Base-by-base conservation (phyloP, 2,888 invertebrate species). In the Chaetoderma sp. region DNA sequence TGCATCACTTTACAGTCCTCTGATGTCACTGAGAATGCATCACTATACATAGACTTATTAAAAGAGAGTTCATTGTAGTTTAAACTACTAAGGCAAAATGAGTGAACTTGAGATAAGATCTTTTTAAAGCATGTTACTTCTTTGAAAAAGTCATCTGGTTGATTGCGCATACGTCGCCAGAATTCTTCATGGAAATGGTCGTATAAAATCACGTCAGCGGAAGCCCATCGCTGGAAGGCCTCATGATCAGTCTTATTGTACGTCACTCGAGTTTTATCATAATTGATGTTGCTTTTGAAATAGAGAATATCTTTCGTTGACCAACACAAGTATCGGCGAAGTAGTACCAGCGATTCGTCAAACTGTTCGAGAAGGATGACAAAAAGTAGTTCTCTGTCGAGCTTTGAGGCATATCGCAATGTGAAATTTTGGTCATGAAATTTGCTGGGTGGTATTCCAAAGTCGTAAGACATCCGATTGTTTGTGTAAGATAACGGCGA, bases 341-440 rank as follows among this genome's bases (percentile, higher is more conserved):
- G 25, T n/a, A 56, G 39, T 18, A 56, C 56, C 33, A 56, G 39
- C 4, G 36, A 56, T 36, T 56, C 56, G 16, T 16, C 13, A 30
- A 36, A 56, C 8, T 21, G 10, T 18, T 56, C 56, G 36, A 56
- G 6, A n/a, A 56, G n/a, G 6, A 56, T 8, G 13, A 56, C 56
- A n/a, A 56, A n/a, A 56, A 36, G 28, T 39, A 56, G 23, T 16
- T 56, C 56, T 30, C 13, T 16, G 36, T 56, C 56, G 1, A 56
- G 23, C 33, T 36, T 32, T 2, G 16, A 4, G 2, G 39, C 2
- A 25, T 28, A 56, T 10, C 25, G 21, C 25, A 3, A 18, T 4
- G 39, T 36, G 4, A n/a, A n/a, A 4, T 1, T 28, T 52, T 28
- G 8, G 23, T 52, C 16, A 33, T 52, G 52, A 21, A 52, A 52